Conservation (phyloP, 2,113 vertebrate species). For the Oryzias javanicus region DNA sequence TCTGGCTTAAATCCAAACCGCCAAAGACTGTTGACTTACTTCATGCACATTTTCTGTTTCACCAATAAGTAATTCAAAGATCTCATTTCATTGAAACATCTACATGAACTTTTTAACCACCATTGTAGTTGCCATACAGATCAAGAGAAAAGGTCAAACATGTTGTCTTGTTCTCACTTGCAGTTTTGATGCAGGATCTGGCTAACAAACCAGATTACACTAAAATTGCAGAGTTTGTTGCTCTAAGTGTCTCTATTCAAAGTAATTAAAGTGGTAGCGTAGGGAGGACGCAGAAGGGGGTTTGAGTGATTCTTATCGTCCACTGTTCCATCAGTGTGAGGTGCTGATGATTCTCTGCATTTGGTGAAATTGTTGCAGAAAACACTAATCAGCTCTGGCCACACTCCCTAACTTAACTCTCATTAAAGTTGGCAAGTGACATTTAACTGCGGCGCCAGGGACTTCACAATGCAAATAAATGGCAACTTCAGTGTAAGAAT, state of each 20-base stretch:
- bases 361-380: constrained; percentile 50
- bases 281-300: constrained; percentile 4
- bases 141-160: constrained; percentile 3
- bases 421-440: constrained; percentile 75
- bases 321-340: constrained; percentile 34
- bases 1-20: no score
- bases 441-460: constrained; percentile 70
- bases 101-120: constrained; percentile 3
- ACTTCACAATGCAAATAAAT: constrained; percentile 74
- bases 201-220: constrained; percentile 15
- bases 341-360: constrained; percentile 52
- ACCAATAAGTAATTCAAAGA: no score
- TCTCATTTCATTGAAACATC: not conserved
- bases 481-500: constrained; percentile 68
- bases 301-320: constrained; percentile 27
- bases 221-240: constrained; percentile 21
- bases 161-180: not conserved
- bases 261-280: constrained; percentile 40
- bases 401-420: constrained; percentile 63
- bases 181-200: constrained; percentile 17
- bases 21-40: no score
- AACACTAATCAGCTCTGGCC: constrained; percentile 63
- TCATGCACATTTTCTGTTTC: no score
- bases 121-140: not conserved
- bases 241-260: constrained; percentile 30